Conservation (phyloP, 2,888 invertebrate species). For the Zygothrica quintamaculata region DNA sequence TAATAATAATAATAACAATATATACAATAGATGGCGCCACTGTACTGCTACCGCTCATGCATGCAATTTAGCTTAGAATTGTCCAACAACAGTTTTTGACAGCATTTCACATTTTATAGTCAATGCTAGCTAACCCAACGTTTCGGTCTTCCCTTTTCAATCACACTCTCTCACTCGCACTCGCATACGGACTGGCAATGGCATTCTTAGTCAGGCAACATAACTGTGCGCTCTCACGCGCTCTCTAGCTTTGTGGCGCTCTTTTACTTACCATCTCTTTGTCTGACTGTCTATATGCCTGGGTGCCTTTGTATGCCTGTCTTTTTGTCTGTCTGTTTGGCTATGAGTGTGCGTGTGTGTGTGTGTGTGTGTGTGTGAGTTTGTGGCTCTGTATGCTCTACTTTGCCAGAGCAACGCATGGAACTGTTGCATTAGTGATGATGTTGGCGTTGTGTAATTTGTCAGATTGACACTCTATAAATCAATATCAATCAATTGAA, state of each 20-base stretch:
- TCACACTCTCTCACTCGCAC: not conserved
- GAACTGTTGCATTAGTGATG: constrained; percentile 56
- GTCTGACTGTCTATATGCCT: too few species aligned
- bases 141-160: not conserved
- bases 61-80: constrained; percentile 45
- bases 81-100: constrained; percentile 56
- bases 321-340: not conserved
- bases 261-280: too few species aligned
- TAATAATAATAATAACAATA: constrained; percentile 5
- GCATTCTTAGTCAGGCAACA: too few species aligned
- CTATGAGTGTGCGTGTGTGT: too few species aligned
- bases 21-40: constrained; percentile 26
- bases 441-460: constrained; percentile 53
- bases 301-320: too few species aligned
- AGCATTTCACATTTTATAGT: constrained; percentile 56
- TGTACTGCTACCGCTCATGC: constrained; percentile 24
- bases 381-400: too few species aligned
- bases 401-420: too few species aligned
- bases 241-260: too few species aligned
- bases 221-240: too few species aligned
- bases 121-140: not conserved
- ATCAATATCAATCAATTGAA: constrained; percentile 45
- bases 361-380: too few species aligned
- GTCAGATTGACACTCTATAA: constrained; percentile 61
- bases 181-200: not conserved